Conservation (phyloP, 2,797 vertebrate species). For the Kryptopterus vitreolus region DNA sequence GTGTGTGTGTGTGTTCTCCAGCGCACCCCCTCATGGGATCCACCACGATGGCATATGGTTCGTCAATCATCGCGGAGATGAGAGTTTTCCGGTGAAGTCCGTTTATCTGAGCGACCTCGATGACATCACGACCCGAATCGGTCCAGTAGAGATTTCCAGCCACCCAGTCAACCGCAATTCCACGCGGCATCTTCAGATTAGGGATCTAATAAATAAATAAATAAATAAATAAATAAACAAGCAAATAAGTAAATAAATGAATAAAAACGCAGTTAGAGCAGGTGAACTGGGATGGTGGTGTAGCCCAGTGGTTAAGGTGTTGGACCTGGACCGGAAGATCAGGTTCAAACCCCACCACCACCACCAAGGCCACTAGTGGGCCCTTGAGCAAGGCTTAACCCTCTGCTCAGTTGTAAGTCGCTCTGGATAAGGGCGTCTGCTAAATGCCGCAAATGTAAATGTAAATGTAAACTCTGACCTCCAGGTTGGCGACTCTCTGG, state of each 20-base stretch:
- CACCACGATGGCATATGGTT: constrained; percentile 93
- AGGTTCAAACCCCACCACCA: no score
- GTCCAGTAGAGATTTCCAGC: constrained; percentile 98
- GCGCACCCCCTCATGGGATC: constrained; percentile 88
- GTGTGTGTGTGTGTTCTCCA: background rate
- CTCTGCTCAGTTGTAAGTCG: no score
- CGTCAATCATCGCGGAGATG: constrained; percentile 96
- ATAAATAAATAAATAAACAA: background rate
- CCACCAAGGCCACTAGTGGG: no score
- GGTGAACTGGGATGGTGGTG: no score
- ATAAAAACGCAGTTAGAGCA: background rate
- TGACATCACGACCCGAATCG: constrained; percentile 91
- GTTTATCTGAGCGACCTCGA: constrained; percentile 91
- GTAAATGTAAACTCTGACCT: constrained; percentile 72
- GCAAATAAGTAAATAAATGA: background rate
- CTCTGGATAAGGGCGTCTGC: no score
- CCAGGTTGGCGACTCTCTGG: constrained; percentile 82
- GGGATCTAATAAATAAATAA: background rate
- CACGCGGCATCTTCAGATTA: constrained; percentile 90
- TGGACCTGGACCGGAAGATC: no score
- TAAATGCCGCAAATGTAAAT: no score
- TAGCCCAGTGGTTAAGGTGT: no score
- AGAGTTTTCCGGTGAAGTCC: constrained; percentile 91
- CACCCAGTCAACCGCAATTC: constrained; percentile 96
- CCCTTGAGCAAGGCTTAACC: no score